A percentile compares a stretch with the other conserved stretches of the same genome.
These are phyloP conservation scores for Smutsia gigantea DNA, from an alignment of 2,797 vertebrate species.

Conservation along the genomic window DNA sequence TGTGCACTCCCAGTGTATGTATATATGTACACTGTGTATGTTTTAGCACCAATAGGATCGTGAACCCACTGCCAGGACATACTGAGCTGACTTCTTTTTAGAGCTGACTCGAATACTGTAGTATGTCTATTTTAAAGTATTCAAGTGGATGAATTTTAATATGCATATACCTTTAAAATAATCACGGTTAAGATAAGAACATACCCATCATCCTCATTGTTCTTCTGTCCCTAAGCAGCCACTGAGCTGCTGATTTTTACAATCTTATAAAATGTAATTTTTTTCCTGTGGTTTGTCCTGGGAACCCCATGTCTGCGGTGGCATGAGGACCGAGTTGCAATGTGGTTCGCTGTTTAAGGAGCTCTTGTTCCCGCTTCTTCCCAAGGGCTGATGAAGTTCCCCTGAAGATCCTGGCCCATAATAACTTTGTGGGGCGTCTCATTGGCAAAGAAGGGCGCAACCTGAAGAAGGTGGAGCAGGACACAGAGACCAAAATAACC, in stretches of 20 bases:
- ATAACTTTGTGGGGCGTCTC: slow-evolving; percentile 96
- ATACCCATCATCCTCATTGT: accelerated
- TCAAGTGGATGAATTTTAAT: not conserved
- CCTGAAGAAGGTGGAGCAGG: slow-evolving; percentile 97
- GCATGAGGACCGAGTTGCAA: not conserved
- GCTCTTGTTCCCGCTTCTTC: not conserved
- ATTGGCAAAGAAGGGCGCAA: slow-evolving; percentile 97
- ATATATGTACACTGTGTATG: accelerated
- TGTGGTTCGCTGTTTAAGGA: accelerated
- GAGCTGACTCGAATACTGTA: not conserved
- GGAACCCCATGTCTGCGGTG: not conserved
- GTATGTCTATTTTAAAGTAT: not conserved
- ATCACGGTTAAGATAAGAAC: not conserved
- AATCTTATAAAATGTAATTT: not conserved
- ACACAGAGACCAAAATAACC: slow-evolving; percentile 98
- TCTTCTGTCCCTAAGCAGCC: not conserved
- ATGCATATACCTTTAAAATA: accelerated
- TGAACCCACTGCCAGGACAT: too few relatives aligned
- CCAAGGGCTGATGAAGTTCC: slow-evolving; percentile 94
- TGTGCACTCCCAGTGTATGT: not conserved
- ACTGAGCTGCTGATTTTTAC: not conserved
- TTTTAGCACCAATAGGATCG: not conserved
- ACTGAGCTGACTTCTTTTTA: not conserved
- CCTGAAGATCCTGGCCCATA: slow-evolving; percentile 96
- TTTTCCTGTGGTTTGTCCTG: not conserved